These are phyloP conservation scores for Liasis olivaceus DNA, from an alignment of 2,797 vertebrate genomes.

Conservation along the genomic window DNA sequence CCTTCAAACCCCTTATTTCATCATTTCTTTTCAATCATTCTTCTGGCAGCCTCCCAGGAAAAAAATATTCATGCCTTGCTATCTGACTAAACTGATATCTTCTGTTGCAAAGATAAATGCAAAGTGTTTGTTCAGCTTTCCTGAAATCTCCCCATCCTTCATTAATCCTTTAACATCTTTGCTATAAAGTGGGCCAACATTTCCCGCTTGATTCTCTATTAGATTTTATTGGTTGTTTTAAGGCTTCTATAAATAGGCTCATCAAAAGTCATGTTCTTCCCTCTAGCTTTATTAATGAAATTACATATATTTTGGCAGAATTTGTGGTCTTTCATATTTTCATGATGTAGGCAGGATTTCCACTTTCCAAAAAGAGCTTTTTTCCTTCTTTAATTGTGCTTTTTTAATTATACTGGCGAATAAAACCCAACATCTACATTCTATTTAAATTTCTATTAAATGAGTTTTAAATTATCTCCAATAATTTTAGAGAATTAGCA, in stretches of 20 bases:
- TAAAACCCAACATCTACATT: slow-evolving; percentile 9
- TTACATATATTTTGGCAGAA: not conserved
- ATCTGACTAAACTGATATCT: not conserved
- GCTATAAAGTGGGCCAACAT: not conserved
- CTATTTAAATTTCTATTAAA: not conserved
- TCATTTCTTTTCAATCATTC: not conserved
- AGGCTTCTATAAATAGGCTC: not conserved
- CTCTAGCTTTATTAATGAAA: not conserved
- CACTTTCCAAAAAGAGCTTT: not conserved
- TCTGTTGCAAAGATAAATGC: not conserved
- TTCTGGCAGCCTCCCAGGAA: not conserved
- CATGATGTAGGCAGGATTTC: not conserved
- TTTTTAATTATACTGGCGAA: not conserved
- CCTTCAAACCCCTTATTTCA: not conserved
- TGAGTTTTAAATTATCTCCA: not conserved
- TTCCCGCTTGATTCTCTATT: not conserved
- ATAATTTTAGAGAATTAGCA: not conserved
- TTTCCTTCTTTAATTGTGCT: not conserved
- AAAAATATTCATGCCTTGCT: not conserved
- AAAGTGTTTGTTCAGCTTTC: not conserved
- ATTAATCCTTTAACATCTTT: not conserved
- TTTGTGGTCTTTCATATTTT: not conserved
- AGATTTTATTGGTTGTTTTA: not conserved
- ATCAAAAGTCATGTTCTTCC: not conserved
- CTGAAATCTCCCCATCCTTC: not conserved